Base-by-base conservation (phyloP, 2,113 vertebrate genomes). In the Benitochromis conjunctus region DNA sequence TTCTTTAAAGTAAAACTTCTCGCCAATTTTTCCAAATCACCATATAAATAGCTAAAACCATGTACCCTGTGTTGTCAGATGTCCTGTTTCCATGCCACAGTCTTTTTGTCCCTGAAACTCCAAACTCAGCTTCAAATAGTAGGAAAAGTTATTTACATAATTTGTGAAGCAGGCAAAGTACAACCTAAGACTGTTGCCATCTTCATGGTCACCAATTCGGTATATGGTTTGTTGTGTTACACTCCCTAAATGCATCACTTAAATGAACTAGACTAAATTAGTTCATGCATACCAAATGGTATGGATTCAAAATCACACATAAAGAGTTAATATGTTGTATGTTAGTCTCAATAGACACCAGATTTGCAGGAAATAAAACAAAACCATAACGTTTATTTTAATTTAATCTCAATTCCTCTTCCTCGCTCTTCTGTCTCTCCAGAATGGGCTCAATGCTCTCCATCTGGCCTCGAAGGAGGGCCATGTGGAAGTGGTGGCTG, bases 401-500 rank as follows among this genome's bases (percentile, higher is more conserved):
- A 79, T 29, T 5, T 0, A 13, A 12, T 78, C 0, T 38, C 71
- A 29, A 5, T 55, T 21, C 19, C 53, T 36, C 41, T 38, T 24
- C 41, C 66, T 21, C 13, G 9, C 16, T 38, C 12, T 6, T 41
- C 18, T 85, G 41, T 2, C 10, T 29, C 10, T 85, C 2, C 95
- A 99, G 98, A 99, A 99, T 87, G 98, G 99, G 53, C 95, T 99
- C 94, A 99, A 99, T 1, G 99, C 98, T 13, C 98, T 99, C 88
- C 99, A 99, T 94, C 97, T 99, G 1, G 98, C 99, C 86, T 99
- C 98, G 43, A 99, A 99, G 96, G 99, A 99, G 97, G 99, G 99
- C 34, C 99, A 99, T 0, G 97, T 99, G 62, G 99, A 99, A 94
- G 97, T 99, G 89, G 99, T 99, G 85, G 97, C 98, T 3, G 97